Base-by-base conservation (phyloP, 2,888 invertebrate genomes). In the Tipula confusa region DNA sequence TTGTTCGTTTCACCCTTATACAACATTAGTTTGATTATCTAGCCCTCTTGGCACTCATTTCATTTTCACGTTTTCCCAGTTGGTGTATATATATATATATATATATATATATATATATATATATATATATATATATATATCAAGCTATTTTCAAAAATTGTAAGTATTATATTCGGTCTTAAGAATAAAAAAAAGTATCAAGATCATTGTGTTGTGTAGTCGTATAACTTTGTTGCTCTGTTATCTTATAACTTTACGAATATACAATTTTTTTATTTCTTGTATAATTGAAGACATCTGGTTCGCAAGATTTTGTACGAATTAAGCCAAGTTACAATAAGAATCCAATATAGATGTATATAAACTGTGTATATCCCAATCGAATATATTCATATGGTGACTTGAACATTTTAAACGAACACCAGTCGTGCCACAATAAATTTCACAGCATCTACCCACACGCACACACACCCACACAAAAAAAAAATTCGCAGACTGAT, bases 11-110 rank as follows among this genome's bases (percentile, higher is more conserved):
- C 64, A 64, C 64, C 64, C 64, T 24, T 64, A 64, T 64, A 64
- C 64, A 64, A 64, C 64, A 64, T 64, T 64, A 24, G 24, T 64
- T 64, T 64, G 18, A 64, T 64, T 64, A 64, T 64, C 64, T 64
- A 64, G 64, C 64, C 64, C 64, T 64, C 64, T 24, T 64, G 64
- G 64, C 24, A 64, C 64, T 64, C 64, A 64, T 64, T 64, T 64
- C 64, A 64, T 64, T 64, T 64, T 64, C 64, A 64, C 64, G 64
- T 64, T 64, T 64, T 64, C 64, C 64, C 64, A 64, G 64, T 64
- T 64, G 64, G 64, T 5, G 18, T 64, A 24, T 64, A 64, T 64
- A 11, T 64, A 64, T 24, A 18, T 9, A 15, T 43, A 43, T 43
- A 15, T n/a, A 15, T n/a, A 3, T 43, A 43, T 64, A 24, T 2